Conservation (phyloP, 2,888 invertebrate genomes). For the Orchesella flavescens region DNA sequence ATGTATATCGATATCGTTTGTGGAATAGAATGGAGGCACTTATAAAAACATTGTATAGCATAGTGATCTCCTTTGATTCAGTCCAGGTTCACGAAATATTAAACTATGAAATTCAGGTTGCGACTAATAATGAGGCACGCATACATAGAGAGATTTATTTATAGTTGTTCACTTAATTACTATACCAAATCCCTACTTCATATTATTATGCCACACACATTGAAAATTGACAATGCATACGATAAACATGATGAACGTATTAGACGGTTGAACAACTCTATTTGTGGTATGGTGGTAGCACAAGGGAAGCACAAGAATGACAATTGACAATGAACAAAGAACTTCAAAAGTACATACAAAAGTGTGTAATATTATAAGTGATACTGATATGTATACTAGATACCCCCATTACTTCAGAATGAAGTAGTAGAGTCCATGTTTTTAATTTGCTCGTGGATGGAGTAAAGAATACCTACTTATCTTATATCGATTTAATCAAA, state of each 20-base stretch:
- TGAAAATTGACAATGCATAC: background rate
- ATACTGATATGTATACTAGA: no score
- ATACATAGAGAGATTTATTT: background rate
- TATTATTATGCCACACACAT: conserved; percentile 11
- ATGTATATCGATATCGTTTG: no score
- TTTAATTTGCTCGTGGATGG: conserved; percentile 18
- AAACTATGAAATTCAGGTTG: background rate
- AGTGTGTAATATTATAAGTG: no score
- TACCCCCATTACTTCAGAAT: background rate
- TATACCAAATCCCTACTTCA: background rate
- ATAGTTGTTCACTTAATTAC: background rate
- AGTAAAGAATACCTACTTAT: background rate
- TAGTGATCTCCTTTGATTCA: no score
- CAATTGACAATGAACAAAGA: conserved; percentile 15
- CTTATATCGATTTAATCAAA: conserved; percentile 12
- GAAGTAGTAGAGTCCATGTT: background rate
- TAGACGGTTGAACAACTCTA: conserved; percentile 29
- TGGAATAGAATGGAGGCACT: no score
- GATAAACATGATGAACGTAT: background rate
- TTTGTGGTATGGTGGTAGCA: no score
- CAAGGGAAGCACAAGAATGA: background rate
- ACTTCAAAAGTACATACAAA: background rate
- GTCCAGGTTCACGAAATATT: no score
- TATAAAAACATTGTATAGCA: no score
- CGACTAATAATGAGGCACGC: background rate